phyloP scores from a whole-genome alignment of 2,888 invertebrate genomes.

The Sesia bembeciformis region DNA sequence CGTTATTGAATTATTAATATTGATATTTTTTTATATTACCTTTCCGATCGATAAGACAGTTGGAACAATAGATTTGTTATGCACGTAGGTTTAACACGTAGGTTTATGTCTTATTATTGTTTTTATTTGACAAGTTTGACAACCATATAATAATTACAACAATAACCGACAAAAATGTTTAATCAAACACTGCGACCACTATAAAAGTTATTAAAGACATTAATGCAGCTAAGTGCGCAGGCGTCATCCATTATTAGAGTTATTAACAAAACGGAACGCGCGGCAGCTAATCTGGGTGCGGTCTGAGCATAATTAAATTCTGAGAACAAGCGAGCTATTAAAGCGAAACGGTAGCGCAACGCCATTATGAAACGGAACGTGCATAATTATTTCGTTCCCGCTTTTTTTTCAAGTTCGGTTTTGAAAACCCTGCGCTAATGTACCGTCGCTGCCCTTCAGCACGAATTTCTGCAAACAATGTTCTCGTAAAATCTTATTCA shows the following conservation, averaged over 20 bases:
- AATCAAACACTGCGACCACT: too few species aligned
- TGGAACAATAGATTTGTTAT: background rate
- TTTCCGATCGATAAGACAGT: background rate
- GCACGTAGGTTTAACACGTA: background rate
- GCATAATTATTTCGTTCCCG: constrained; percentile 74
- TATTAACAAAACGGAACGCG: constrained; percentile 69
- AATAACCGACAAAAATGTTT: too few species aligned
- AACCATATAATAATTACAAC: too few species aligned
- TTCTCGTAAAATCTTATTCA: constrained; percentile 68
- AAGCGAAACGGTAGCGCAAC: constrained; percentile 71
- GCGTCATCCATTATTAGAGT: constrained; percentile 67
- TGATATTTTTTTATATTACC: constrained; percentile 22
- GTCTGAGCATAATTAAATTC: constrained; percentile 68
- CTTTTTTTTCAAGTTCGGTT: constrained; percentile 58
- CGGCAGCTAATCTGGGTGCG: constrained; percentile 62
- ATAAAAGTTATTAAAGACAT: constrained; percentile 13
- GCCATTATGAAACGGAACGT: constrained; percentile 72
- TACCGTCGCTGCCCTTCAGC: constrained; percentile 54
- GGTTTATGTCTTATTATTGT: too few species aligned
- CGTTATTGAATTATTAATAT: constrained; percentile 68
- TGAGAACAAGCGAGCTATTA: constrained; percentile 71
- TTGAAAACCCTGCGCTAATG: constrained; percentile 63
- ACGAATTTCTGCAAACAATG: constrained; percentile 68
- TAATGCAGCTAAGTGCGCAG: constrained; percentile 33
- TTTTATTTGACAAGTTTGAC: too few species aligned